Evolutionary conservation across 2,113 vertebrate genomes (phyloP).

Genomic region (Melospiza melodia): DNA sequence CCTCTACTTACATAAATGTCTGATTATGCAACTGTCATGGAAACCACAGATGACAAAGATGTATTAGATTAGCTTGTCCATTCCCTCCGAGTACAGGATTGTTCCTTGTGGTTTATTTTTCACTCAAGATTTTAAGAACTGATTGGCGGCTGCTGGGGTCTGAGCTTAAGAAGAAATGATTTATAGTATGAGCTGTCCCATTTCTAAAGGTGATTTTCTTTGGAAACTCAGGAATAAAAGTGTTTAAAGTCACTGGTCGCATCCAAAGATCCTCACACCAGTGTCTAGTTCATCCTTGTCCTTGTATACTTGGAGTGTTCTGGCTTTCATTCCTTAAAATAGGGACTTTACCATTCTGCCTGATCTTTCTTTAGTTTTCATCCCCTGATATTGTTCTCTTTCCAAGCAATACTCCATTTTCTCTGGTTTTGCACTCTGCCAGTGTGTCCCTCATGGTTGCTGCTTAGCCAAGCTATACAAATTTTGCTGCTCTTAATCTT

Average conservation of each 20-base stretch:
- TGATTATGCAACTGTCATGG: slow-evolving; percentile 69
- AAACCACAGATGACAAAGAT: slow-evolving; percentile 60
- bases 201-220: neutral
- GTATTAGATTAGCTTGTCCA: slow-evolving; percentile 29
- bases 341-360: neutral
- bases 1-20: slow-evolving; percentile 63
- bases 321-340: neutral
- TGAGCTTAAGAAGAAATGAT: neutral
- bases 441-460: neutral
- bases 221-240: neutral
- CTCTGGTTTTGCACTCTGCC: neutral
- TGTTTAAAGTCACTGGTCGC: neutral
- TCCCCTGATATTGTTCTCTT: neutral
- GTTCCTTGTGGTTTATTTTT: slow-evolving; percentile 27
- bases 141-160: neutral
- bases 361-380: neutral
- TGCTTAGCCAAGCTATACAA: slow-evolving; percentile 26
- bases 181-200: neutral
- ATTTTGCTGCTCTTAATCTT: slow-evolving; percentile 46
- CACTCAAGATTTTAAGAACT: neutral
- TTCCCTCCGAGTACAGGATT: neutral
- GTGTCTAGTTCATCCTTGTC: neutral
- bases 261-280: rapidly evolving
- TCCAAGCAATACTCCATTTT: neutral
- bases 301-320: neutral